Evolutionary conservation across 1,140 invertebrate genomes (phyloP).

Genomic region (Drosophila pseudoobscura): DNA sequence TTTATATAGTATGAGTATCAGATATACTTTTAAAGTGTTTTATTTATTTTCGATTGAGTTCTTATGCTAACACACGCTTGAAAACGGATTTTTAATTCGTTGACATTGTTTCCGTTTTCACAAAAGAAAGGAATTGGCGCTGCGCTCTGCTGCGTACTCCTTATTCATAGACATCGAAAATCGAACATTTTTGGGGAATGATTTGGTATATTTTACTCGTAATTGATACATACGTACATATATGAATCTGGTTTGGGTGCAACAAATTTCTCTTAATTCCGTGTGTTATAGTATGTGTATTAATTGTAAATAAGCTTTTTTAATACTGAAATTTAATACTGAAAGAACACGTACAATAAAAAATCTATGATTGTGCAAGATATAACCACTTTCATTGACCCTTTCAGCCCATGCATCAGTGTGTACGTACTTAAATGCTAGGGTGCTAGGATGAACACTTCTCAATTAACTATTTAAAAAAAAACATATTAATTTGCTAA

Average conservation of each 20-base stretch:
- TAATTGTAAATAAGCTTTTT: conserved; percentile 29
- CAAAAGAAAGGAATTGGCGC: not conserved
- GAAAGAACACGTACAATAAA: conserved; percentile 25
- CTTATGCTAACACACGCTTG: conserved; percentile 12
- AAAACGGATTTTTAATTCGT: too few relatives aligned
- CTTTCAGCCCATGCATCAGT: not conserved
- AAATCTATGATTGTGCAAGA: conserved; percentile 36
- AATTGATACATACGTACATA: conserved; percentile 13
- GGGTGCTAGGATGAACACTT: conserved; percentile 10
- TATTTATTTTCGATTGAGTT: not conserved
- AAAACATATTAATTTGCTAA: conserved; percentile 35
- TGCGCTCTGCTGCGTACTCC: too few relatives aligned
- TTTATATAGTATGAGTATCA: conserved; percentile 17
- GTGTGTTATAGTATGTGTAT: conserved; percentile 23
- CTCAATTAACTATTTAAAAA: conserved; percentile 34
- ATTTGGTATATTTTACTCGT: conserved; percentile 8
- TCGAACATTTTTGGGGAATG: conserved; percentile 23
- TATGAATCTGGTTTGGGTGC: conserved; percentile 53
- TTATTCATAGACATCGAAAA: conserved; percentile 6
- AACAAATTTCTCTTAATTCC: conserved; percentile 38
- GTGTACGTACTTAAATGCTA: conserved; percentile 11
- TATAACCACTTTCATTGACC: conserved; percentile 3
- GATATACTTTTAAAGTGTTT: conserved; percentile 20
- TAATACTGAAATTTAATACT: conserved; percentile 48
- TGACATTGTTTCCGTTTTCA: not conserved